Conservation (phyloP, 1,140 invertebrate genomes). For the Varroa destructor region DNA sequence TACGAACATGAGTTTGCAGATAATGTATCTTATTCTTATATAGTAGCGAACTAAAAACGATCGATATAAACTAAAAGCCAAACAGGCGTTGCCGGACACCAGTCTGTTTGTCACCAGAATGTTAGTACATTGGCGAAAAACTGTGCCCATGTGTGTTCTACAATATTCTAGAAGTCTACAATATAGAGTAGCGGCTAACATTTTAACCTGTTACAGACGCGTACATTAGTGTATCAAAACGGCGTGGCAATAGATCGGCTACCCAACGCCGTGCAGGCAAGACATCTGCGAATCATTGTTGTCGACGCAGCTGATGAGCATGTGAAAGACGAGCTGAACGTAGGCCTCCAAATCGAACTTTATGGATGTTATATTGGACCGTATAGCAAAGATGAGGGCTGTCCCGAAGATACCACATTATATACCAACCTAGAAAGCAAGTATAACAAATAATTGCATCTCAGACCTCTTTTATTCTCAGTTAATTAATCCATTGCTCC, state of each 20-base stretch:
- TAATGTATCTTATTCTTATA: no score
- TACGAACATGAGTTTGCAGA: no score
- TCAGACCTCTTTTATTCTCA: no score
- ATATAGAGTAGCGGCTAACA: neutral
- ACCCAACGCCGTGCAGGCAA: constrained; percentile 1
- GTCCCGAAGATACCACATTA: no score
- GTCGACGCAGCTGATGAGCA: constrained; percentile 15
- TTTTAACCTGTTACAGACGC: neutral
- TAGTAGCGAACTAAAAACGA: neutral
- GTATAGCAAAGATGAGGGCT: neutral
- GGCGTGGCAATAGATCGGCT: constrained; percentile 7
- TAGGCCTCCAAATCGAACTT: constrained; percentile 11
- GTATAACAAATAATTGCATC: no score
- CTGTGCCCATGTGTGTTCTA: neutral
- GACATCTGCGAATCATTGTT: constrained; percentile 23
- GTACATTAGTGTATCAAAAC: constrained; percentile 6
- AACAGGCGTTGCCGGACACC: neutral
- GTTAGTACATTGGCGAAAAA: no score
- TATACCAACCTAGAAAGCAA: no score
- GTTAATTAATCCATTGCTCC: no score
- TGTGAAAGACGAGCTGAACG: constrained; percentile 13
- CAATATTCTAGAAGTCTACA: neutral
- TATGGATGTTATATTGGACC: constrained; percentile 22
- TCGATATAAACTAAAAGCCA: neutral
- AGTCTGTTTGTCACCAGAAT: no score